A percentile compares a stretch with the other conserved stretches of the same genome.
phyloP scores from a whole-genome alignment of 2,113 vertebrate genomes.

The Dasyprocta punctata region DNA sequence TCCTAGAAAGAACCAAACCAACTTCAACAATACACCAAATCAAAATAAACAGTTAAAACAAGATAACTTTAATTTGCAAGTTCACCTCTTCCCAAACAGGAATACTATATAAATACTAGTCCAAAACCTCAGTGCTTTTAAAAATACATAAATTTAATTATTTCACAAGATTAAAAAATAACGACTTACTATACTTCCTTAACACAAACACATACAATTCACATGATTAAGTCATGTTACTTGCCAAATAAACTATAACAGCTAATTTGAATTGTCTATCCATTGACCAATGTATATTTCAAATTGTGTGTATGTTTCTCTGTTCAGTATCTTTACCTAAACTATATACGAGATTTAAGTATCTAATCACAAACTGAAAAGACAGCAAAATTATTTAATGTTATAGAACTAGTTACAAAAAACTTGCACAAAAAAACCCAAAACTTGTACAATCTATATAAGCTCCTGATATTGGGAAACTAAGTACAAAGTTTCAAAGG shows the following conservation, averaged over 20 bases:
- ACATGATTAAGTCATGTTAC: constrained; percentile 23
- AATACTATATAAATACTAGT: constrained; percentile 36
- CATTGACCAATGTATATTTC: constrained; percentile 4
- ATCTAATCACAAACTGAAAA: constrained; percentile 43
- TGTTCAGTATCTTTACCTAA: not conserved
- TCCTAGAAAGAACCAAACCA: constrained; percentile 26
- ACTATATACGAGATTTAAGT: not conserved
- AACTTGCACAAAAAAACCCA: not conserved
- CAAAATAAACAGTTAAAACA: constrained; percentile 40
- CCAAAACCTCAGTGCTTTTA: not conserved
- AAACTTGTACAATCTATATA: not conserved
- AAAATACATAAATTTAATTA: constrained; percentile 46
- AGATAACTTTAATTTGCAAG: constrained; percentile 51
- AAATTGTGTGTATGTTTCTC: not conserved
- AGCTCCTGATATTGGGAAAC: constrained; percentile 43
- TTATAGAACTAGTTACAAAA: not conserved
- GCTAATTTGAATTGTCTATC: constrained; percentile 25
- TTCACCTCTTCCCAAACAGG: not conserved
- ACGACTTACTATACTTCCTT: constrained; percentile 48
- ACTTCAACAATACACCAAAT: constrained; percentile 54
- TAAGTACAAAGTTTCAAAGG: constrained; percentile 27
- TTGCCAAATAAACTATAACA: constrained; percentile 29
- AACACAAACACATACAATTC: constrained; percentile 13
- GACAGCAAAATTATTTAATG: constrained; percentile 51
- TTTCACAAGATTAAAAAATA: constrained; percentile 8